Percentiles rank a stretch among this genome's conserved stretches.
Evolutionary conservation across 2,797 vertebrate genomes (phyloP).

Genomic region (Notoglanidium macrostoma): DNA sequence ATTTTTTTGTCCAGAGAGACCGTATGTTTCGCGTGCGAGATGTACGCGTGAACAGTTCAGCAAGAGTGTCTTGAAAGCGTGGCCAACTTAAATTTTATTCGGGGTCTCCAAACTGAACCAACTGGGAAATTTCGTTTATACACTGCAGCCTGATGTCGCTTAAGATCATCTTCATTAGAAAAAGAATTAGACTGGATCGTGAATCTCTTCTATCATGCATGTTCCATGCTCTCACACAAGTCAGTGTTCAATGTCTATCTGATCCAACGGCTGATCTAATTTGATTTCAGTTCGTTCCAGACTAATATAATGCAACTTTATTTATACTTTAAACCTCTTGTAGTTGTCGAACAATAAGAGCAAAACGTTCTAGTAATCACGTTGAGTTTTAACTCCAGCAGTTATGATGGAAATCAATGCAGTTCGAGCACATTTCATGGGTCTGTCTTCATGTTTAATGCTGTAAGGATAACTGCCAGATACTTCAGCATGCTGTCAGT

Average conservation of each 20-base stretch:
- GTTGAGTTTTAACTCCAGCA: neutral
- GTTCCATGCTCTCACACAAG: neutral
- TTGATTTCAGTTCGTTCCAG: neutral
- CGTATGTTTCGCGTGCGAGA: neutral
- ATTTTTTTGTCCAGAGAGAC: neutral
- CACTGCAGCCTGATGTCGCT: neutral
- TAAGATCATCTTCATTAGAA: neutral
- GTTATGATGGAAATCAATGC: conserved; percentile 12
- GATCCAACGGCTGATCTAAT: neutral
- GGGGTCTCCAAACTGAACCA: neutral
- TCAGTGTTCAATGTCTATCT: neutral
- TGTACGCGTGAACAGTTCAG: neutral
- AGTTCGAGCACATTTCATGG: neutral
- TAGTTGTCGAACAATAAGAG: neutral
- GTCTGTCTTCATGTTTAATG: neutral
- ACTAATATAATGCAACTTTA: neutral
- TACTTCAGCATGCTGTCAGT: conserved; percentile 12
- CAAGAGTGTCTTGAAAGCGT: neutral
- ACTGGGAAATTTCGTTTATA: neutral
- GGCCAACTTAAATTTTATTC: neutral
- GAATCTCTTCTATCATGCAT: neutral
- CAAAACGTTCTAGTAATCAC: neutral
- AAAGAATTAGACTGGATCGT: neutral
- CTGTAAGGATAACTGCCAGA: neutral
- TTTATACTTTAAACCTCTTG: neutral